Evolutionary conservation across 2,888 invertebrate species (phyloP).

Genomic region (Stramonita haemastoma): DNA sequence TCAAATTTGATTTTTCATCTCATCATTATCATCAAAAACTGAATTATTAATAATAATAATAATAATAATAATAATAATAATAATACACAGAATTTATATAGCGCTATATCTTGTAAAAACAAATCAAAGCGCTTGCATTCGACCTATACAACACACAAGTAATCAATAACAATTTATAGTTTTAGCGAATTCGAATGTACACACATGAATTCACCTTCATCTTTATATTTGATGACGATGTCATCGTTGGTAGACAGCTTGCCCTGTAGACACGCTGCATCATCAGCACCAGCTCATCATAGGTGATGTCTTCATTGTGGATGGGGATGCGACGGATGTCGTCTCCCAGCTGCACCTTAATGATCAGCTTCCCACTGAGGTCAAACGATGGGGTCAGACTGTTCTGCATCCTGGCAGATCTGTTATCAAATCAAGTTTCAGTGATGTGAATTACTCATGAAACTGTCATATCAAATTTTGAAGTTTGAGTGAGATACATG

Average conservation of each 20-base stretch:
- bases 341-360: slow-evolving; percentile 82
- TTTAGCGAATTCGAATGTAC: too few species aligned
- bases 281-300: slow-evolving; percentile 84
- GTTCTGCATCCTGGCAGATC: slow-evolving; percentile 49
- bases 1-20: too few species aligned
- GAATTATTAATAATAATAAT: too few species aligned
- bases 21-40: too few species aligned
- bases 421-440: neutral
- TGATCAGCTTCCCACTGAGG: slow-evolving; percentile 75
- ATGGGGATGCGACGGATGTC: slow-evolving; percentile 85
- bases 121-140: too few species aligned
- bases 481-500: neutral
- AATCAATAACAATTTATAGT: too few species aligned
- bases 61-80: too few species aligned
- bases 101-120: too few species aligned
- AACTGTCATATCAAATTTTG: neutral
- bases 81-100: too few species aligned
- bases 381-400: slow-evolving; percentile 68
- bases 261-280: slow-evolving; percentile 85
- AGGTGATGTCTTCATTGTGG: slow-evolving; percentile 86
- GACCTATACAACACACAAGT: too few species aligned
- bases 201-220: slow-evolving; percentile 84
- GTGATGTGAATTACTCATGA: neutral
- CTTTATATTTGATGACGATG: slow-evolving; percentile 85
- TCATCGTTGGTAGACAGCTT: slow-evolving; percentile 83